Conservation (phyloP, 2,113 vertebrate genomes). For the Aptenodytes forsteri region DNA sequence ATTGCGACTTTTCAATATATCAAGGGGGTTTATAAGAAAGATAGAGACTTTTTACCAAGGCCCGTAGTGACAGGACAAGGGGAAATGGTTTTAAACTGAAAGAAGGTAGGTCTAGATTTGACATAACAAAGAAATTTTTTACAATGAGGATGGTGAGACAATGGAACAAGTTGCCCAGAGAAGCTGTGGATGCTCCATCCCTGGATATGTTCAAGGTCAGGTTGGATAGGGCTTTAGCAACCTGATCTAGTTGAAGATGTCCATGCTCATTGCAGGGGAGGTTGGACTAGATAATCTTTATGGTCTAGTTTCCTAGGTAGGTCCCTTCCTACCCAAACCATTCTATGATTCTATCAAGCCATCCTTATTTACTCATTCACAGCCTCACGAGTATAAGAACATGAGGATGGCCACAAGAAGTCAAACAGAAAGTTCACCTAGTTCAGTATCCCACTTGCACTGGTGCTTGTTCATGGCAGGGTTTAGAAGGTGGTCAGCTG, state of each 20-base stretch:
- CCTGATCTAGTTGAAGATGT: background rate
- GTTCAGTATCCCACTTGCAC: background rate
- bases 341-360: background rate
- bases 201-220: background rate
- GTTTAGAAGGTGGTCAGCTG: background rate
- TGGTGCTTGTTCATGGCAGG: background rate
- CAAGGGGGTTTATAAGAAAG: background rate
- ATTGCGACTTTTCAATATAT: background rate
- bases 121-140: background rate
- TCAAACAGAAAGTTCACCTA: background rate
- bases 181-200: background rate
- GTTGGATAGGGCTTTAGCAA: background rate
- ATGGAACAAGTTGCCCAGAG: background rate
- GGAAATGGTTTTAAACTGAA: background rate
- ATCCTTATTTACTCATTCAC: background rate
- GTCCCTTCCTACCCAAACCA: background rate
- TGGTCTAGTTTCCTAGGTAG: background rate
- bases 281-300: background rate
- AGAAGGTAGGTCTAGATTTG: background rate
- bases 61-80: rapidly evolving
- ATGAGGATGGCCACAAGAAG: background rate
- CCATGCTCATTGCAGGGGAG: rapidly evolving
- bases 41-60: background rate
- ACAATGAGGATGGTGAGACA: rapidly evolving
- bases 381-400: background rate